Evolutionary conservation across 1,140 invertebrate genomes (phyloP).

Genomic region (Pachypeltis micranthus): DNA sequence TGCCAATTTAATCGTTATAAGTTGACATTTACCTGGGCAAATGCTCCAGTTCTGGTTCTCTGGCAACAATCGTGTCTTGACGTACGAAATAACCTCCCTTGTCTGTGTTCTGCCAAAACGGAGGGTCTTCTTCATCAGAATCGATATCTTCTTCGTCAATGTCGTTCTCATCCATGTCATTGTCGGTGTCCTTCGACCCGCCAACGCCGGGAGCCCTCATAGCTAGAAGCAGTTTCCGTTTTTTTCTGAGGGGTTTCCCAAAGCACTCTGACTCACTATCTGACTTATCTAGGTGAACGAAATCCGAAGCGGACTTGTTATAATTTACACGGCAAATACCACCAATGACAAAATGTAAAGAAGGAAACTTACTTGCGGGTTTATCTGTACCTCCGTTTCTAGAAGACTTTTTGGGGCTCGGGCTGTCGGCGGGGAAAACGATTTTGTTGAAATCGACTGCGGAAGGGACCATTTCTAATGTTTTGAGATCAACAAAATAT

Average conservation of each 20-base stretch:
- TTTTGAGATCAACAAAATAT: constrained; percentile 21
- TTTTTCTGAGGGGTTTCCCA: constrained; percentile 19
- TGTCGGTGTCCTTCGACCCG: constrained; percentile 14
- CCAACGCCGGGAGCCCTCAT: constrained; percentile 21
- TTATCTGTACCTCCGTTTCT: constrained; percentile 1
- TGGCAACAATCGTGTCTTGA: constrained; percentile 23
- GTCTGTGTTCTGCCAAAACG: constrained; percentile 27
- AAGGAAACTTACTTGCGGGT: constrained; percentile 16
- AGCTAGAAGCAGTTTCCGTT: constrained; percentile 22
- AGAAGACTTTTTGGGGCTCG: not conserved
- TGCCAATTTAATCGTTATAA: too few relatives aligned
- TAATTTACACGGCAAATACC: constrained; percentile 13
- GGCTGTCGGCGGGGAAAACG: constrained; percentile 13
- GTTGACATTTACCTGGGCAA: not conserved
- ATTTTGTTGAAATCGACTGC: constrained; percentile 15
- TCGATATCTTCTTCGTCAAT: constrained; percentile 23
- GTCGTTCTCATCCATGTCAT: constrained; percentile 20
- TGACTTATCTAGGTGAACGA: constrained; percentile 20
- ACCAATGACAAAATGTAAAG: constrained; percentile 21
- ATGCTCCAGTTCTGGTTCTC: not conserved
- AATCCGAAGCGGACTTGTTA: constrained; percentile 8
- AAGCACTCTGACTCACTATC: constrained; percentile 23
- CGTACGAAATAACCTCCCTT: constrained; percentile 23
- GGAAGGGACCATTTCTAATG: constrained; percentile 14
- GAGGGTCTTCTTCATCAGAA: constrained; percentile 27